A percentile compares a stretch with the other conserved stretches of the same genome.
Conservation (phyloP, 2,888 invertebrate genomes). For the Chironomus riparius region DNA sequence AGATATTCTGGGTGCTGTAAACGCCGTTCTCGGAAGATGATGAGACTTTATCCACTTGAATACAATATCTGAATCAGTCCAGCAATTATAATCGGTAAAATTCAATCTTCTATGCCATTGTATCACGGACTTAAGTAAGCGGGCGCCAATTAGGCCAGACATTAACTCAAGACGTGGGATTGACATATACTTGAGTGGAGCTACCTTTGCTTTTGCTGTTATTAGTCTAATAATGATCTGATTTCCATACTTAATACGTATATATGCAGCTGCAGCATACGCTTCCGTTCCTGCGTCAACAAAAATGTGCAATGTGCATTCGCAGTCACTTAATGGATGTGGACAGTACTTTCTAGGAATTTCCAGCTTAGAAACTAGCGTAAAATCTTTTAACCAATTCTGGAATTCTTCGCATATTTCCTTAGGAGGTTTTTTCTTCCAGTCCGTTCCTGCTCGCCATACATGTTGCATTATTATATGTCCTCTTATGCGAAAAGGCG, state of each 20-base stretch:
- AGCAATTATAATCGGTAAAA: too few species aligned
- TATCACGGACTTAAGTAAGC: neutral
- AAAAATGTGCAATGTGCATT: conserved; percentile 29
- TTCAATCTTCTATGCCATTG: too few species aligned
- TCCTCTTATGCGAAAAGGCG: too few species aligned
- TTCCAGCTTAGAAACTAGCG: conserved; percentile 28
- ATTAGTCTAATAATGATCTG: conserved; percentile 8
- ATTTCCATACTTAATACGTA: neutral
- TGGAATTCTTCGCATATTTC: conserved; percentile 29
- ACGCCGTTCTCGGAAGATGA: too few species aligned
- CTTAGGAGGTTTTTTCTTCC: conserved; percentile 29
- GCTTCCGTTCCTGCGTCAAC: conserved; percentile 30
- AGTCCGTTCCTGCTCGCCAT: too few species aligned
- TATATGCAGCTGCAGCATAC: conserved; percentile 30
- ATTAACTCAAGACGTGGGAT: conserved; percentile 29
- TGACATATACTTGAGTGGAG: conserved; percentile 27
- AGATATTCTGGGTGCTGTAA: too few species aligned
- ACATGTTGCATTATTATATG: too few species aligned
- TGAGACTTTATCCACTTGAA: too few species aligned
- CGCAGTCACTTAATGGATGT: too few species aligned
- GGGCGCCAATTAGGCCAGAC: conserved; percentile 24
- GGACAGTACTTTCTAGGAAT: conserved; percentile 30
- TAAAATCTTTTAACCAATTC: conserved; percentile 30
- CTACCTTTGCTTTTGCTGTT: conserved; percentile 28
- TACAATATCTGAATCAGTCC: too few species aligned